Evolutionary conservation across 1,140 invertebrate species (phyloP).

Genomic region (Drosophila leontia): DNA sequence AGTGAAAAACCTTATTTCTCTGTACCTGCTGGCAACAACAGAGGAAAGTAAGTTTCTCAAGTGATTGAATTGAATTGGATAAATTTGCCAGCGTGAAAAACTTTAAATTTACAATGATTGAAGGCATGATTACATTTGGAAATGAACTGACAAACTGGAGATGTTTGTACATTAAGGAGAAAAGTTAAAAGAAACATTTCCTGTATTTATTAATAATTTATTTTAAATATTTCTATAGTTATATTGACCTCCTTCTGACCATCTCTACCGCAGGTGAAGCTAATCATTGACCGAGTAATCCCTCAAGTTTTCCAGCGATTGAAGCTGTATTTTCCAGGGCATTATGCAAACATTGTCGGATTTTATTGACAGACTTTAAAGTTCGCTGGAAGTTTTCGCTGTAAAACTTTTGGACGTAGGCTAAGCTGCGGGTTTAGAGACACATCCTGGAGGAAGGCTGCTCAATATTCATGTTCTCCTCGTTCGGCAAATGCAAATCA

Average conservation of each 20-base stretch:
- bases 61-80: constrained; percentile 72
- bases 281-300: constrained; percentile 23
- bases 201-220: not conserved
- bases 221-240: not conserved
- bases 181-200: not conserved
- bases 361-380: constrained; percentile 56
- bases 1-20: constrained; percentile 40
- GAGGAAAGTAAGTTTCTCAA: constrained; percentile 37
- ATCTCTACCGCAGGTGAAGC: constrained; percentile 5
- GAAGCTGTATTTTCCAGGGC: constrained; percentile 16
- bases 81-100: constrained; percentile 47
- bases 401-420: constrained; percentile 24
- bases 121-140: constrained; percentile 53
- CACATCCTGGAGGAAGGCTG: constrained; percentile 6
- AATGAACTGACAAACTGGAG: constrained; percentile 32
- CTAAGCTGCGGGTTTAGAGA: constrained; percentile 21
- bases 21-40: constrained; percentile 56
- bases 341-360: constrained; percentile 50
- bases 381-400: constrained; percentile 43
- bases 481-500: constrained; percentile 62
- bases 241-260: not conserved
- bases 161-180: not conserved
- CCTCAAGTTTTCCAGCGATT: constrained; percentile 9
- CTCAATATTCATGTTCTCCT: constrained; percentile 72
- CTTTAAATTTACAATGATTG: constrained; percentile 69